Base-by-base conservation (phyloP, 1,140 invertebrate species). In the Dendroctonus valens region DNA sequence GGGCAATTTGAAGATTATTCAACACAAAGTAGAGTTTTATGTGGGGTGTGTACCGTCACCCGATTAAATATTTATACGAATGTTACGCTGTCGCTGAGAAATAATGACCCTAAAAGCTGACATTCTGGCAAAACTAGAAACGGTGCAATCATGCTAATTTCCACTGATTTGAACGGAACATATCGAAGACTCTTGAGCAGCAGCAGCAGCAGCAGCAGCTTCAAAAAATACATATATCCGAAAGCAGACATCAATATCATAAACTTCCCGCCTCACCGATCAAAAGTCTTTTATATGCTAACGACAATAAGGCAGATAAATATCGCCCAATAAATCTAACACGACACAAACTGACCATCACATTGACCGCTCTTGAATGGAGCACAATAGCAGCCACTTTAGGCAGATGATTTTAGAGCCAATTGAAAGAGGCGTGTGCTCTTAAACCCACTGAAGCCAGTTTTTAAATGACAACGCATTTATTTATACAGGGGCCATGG, bases 1-100 rank as follows among this genome's bases (percentile, higher is more conserved):
- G 66, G 73, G 71, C 74, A 76, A 75, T 75, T 77, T 75, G 74
- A 76, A 77, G 75, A 77, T 77, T 77, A 75, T 77, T 77, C 75
- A 77, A 76, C 75, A 74, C 74, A 74, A 75, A 76, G 71, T 75
- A 70, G 72, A 74, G 63, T 74, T 74, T 75, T 74, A 75, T 75
- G 73, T 71, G 60, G 65, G 73, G 65, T 68, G 70, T 74, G 71
- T 72, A 74, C 69, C 72, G 72, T 61, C 74, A 74, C 73, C 72
- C 74, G 74, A 76, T 74, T 72, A 69, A 68, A 73, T 76, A 76
- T 76, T 75, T 75, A 74, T 74, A 72, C 69, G 69, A 68, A 66
- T 69, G 72, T 62, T 73, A 26, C 26, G 26, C 26, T 26, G 26
- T 69, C 70, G 71, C 57, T 65, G 71, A 69, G 40, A 49, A 58